Conservation (phyloP, 1,140 invertebrate species). For the silkworm (Bombyx mori) region ASM3026992v2 NC_085120.1:239001-239500, state of each 20-base stretch:
- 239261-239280: constrained; percentile 77
- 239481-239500: no score
- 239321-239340: constrained; percentile 50
- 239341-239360: constrained; percentile 66
- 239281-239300: constrained; percentile 82
- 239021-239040: constrained; percentile 88
- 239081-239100: constrained; percentile 79
- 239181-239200: no score
- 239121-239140: constrained; percentile 75
- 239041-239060: constrained; percentile 82
- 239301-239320: constrained; percentile 80
- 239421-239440: no score
- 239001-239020: constrained; percentile 78
- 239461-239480: no score
- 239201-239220: constrained; percentile 46
- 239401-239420: no score
- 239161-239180: not conserved
- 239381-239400: not conserved
- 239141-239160: constrained; percentile 73
- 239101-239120: constrained; percentile 53
- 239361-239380: not conserved
- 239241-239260: constrained; percentile 73
- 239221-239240: constrained; percentile 75
- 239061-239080: constrained; percentile 81
- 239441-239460: no score